Evolutionary conservation across 2,797 vertebrate genomes (phyloP).

Genomic region (Pterois miles): DNA sequence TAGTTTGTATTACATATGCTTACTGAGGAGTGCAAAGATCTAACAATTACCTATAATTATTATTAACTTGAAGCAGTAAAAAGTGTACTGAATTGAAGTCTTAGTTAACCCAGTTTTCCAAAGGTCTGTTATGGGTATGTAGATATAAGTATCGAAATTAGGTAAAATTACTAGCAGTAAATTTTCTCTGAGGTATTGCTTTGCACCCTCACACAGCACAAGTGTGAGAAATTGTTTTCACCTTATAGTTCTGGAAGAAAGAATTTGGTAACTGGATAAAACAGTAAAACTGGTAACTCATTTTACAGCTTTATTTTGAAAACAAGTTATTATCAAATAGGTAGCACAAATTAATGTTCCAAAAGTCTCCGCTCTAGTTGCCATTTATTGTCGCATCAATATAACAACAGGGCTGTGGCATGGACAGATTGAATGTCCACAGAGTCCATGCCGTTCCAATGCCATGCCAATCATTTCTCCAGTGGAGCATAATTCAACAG

Average conservation of each 20-base stretch:
- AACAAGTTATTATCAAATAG: constrained; percentile 22
- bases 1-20: not conserved
- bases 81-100: not conserved
- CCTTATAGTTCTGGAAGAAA: not conserved
- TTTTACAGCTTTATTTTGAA: constrained; percentile 64
- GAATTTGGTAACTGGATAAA: not conserved
- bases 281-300: not conserved
- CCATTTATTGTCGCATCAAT: not conserved
- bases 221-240: not conserved
- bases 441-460: constrained; percentile 23
- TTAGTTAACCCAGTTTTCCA: not conserved
- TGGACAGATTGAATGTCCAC: not conserved
- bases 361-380: not conserved
- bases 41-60: not conserved
- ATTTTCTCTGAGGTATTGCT: not conserved
- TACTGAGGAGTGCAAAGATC: not conserved
- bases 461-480: constrained; percentile 90
- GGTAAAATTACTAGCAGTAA: not conserved
- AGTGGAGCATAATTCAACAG: constrained; percentile 96
- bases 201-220: not conserved
- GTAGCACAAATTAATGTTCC: constrained; percentile 14
- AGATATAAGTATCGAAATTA: not conserved
- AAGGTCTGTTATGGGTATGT: not conserved
- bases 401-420: not conserved
- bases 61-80: not conserved